Evolutionary conservation across 2,888 invertebrate genomes (phyloP).

Genomic region (Ischnus inquisitorius): DNA sequence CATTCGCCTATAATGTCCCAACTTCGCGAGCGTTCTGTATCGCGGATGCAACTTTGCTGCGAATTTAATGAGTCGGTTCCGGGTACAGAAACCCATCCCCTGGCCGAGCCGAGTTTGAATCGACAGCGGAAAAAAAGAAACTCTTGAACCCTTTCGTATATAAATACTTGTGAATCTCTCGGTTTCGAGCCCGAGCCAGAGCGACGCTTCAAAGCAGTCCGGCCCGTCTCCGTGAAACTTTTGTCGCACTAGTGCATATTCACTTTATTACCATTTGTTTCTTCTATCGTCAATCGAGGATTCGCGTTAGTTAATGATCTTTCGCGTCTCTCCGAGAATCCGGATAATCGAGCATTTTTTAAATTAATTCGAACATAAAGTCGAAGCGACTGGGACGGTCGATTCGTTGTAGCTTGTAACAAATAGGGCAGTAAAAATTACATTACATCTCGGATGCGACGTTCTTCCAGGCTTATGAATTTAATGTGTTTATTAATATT

Average conservation of each 20-base stretch:
- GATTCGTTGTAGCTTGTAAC: no score
- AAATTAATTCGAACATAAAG: background rate
- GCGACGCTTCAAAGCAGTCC: background rate
- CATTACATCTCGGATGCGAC: no score
- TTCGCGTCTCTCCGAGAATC: background rate
- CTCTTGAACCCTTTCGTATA: constrained; percentile 48
- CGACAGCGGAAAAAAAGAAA: constrained; percentile 3
- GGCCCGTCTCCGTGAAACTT: background rate
- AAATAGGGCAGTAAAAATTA: background rate
- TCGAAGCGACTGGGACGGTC: background rate
- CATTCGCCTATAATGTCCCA: no score
- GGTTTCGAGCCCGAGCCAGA: constrained; percentile 41
- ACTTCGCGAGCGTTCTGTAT: no score
- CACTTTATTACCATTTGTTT: no score
- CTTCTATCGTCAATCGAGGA: background rate
- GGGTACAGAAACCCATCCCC: no score
- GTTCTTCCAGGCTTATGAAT: background rate
- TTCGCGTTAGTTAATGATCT: background rate
- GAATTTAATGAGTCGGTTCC: no score
- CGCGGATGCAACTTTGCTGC: no score
- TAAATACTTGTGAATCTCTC: constrained; percentile 69
- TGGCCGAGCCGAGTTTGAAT: constrained; percentile 32
- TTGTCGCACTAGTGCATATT: background rate
- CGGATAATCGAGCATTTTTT: background rate
- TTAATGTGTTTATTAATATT: no score